Percentiles rank a stretch among this genome's conserved stretches.
phyloP scores from a whole-genome alignment of 2,797 vertebrate species.

The Percopsis omiscomaycus region DNA sequence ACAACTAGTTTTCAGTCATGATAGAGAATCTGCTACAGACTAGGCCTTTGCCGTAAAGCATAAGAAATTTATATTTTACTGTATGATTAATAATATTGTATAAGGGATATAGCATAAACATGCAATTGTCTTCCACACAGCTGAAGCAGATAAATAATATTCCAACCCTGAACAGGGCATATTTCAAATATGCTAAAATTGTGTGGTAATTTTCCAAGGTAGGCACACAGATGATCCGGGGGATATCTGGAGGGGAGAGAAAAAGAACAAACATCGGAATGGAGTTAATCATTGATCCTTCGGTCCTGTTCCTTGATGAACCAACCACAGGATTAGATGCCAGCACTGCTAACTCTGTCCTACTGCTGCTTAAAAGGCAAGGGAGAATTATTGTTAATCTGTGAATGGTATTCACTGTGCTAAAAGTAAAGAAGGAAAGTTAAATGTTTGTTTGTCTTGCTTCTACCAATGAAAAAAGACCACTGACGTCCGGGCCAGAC shows the following conservation, averaged over 20 bases:
- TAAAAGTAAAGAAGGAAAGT: not conserved
- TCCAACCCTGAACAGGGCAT: too few species aligned
- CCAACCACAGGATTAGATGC: constrained; percentile 93
- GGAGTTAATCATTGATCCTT: constrained; percentile 92
- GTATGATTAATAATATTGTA: too few species aligned
- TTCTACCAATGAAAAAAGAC: not conserved
- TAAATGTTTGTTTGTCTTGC: not conserved
- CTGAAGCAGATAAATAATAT: too few species aligned
- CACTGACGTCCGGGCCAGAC: too few species aligned
- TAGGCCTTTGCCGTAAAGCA: too few species aligned
- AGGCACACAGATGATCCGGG: constrained; percentile 86
- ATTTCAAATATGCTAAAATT: too few species aligned
- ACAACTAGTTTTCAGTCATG: too few species aligned
- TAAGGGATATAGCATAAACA: too few species aligned
- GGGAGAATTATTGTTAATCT: not conserved
- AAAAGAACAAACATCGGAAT: constrained; percentile 96
- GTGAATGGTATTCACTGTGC: not conserved
- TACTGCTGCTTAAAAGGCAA: constrained; percentile 90
- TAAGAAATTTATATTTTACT: too few species aligned
- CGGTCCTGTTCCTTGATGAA: constrained; percentile 92
- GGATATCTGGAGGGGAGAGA: constrained; percentile 92
- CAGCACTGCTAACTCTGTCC: constrained; percentile 90
- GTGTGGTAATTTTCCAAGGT: constrained; percentile 72
- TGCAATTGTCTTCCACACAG: too few species aligned
- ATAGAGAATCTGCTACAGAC: too few species aligned